Conservation (phyloP, 2,888 invertebrate genomes). For the Heliconius hortense region DNA sequence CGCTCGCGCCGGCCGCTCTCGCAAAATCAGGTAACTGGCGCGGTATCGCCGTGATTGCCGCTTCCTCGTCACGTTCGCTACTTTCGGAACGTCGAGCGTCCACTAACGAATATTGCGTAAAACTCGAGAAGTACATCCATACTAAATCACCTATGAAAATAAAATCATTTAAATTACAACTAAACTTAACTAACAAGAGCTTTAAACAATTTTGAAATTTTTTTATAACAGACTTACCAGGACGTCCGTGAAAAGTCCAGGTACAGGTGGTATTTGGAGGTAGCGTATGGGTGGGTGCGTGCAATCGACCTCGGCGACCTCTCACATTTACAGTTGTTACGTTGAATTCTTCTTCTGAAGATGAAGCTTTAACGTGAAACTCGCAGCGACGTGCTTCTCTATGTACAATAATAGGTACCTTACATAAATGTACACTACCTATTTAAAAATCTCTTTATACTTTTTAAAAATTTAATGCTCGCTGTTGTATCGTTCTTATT, state of each 20-base stretch:
- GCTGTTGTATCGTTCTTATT: too few relatives aligned
- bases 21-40: constrained; percentile 40
- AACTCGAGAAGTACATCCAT: constrained; percentile 94
- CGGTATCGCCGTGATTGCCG: constrained; percentile 37
- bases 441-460: background rate
- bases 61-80: constrained; percentile 75
- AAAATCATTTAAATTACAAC: background rate
- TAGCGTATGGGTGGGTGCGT: constrained; percentile 91
- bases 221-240: constrained; percentile 60
- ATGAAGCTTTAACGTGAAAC: constrained; percentile 89
- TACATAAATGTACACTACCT: background rate
- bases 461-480: background rate
- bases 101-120: constrained; percentile 89
- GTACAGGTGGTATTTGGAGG: constrained; percentile 94
- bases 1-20: constrained; percentile 41
- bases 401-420: background rate
- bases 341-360: constrained; percentile 81
- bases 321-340: constrained; percentile 66
- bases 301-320: constrained; percentile 87
- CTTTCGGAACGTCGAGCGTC: constrained; percentile 76
- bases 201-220: background rate
- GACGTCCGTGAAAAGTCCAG: constrained; percentile 90
- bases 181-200: background rate
- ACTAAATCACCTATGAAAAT: constrained; percentile 84
- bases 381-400: constrained; percentile 84